Evolutionary conservation across 2,113 vertebrate species (phyloP).

Genomic region (Lophotis ruficrista): DNA sequence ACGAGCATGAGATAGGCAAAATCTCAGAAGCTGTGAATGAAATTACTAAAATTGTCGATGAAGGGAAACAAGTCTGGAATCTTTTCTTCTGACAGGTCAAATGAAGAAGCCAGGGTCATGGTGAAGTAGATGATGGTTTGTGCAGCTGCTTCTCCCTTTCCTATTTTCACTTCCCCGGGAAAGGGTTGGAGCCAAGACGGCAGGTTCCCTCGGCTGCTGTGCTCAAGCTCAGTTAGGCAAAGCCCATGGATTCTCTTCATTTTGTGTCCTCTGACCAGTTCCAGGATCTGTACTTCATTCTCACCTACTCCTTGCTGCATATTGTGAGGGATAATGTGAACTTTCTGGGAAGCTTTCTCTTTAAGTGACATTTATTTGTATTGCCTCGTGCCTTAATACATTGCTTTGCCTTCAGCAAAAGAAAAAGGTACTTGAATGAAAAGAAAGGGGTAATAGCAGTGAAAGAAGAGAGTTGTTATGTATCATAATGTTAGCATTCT

Average conservation of each 20-base stretch:
- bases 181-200: not conserved
- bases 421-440: slow-evolving; percentile 24
- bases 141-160: not conserved
- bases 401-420: slow-evolving; percentile 35
- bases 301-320: not conserved
- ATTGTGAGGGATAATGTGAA: not conserved
- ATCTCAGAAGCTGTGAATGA: not conserved
- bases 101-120: not conserved
- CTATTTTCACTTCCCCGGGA: not conserved
- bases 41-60: not conserved
- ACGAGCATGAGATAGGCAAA: not conserved
- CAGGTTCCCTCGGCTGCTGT: not conserved
- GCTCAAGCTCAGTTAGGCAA: not conserved
- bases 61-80: not conserved
- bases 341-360: slow-evolving; percentile 26
- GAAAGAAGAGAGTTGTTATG: slow-evolving; percentile 38
- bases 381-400: slow-evolving; percentile 24
- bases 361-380: slow-evolving; percentile 24
- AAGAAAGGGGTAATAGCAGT: slow-evolving; percentile 21
- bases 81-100: not conserved
- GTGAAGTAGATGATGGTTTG: not conserved
- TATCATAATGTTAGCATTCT: slow-evolving; percentile 48
- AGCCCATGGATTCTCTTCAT: not conserved
- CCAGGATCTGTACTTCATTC: not conserved
- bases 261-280: not conserved